Percentiles rank a stretch among this genome's conserved stretches.
These are phyloP conservation scores for Argyresthia albistria DNA, from an alignment of 2,888 invertebrate species.

Conservation along the genomic window DNA sequence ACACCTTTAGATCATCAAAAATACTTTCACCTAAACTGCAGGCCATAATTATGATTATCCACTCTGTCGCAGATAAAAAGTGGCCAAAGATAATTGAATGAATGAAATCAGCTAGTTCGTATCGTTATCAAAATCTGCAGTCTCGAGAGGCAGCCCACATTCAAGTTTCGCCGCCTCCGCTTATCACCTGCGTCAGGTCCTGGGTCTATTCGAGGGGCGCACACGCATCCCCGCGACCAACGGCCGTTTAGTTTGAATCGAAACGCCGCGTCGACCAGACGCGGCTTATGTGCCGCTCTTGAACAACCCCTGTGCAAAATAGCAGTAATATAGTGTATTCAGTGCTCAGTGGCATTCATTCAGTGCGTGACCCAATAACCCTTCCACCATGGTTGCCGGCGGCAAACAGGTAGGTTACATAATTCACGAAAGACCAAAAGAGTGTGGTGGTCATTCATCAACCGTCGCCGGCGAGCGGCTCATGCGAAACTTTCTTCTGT, in stretches of 20 bases:
- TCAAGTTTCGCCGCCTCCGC: constrained; percentile 21
- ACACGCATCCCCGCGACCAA: constrained; percentile 23
- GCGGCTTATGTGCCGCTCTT: constrained; percentile 46
- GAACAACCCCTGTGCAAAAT: constrained; percentile 17
- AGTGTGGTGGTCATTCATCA: background rate
- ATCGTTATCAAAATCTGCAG: background rate
- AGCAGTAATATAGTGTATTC: constrained; percentile 3
- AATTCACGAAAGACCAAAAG: background rate
- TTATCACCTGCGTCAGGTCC: constrained; percentile 16
- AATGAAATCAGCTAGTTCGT: background rate
- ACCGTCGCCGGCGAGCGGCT: background rate
- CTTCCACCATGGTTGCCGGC: constrained; percentile 64
- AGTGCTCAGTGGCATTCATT: constrained; percentile 10
- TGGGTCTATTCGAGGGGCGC: constrained; percentile 13
- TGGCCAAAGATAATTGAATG: no score
- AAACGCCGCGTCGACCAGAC: constrained; percentile 66
- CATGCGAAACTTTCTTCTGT: constrained; percentile 2
- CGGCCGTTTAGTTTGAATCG: constrained; percentile 58
- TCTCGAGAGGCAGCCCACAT: constrained; percentile 16
- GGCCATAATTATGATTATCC: no score
- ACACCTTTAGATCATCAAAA: no score
- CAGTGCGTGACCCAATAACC: constrained; percentile 41
- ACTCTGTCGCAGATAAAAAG: no score
- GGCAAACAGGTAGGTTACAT: constrained; percentile 59
- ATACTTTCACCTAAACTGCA: no score